Base-by-base conservation (phyloP, 1,140 invertebrate species). In the Battus philenor region DNA sequence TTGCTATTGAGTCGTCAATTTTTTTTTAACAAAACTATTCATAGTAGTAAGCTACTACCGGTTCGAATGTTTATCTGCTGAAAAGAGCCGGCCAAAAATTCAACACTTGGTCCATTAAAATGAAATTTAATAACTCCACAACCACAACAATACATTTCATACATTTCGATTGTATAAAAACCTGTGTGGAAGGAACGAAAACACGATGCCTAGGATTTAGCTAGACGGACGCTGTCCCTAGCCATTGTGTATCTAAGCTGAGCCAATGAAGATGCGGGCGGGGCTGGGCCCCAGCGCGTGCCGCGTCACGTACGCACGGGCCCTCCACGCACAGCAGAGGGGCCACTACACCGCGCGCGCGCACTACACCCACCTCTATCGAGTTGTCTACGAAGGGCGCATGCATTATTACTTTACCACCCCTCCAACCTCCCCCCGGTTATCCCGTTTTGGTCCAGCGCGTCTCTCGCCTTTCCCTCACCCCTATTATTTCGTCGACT, bases 331-430 rank as follows among this genome's bases (percentile, higher is more conserved):
- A 70, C 58, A 61, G 52, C 54, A 51, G 54, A 63, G 54, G 70
- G 68, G 60, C 68, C n/a, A n/a, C n/a, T n/a, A n/a, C n/a, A n/a
- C 67, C 72, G n/a, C n/a, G n/a, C 76, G 70, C 68, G 72, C 75
- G 75, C 76, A 71, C 50, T 57, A 43, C 53, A 49, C 18, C 50
- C 36, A 50, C 59, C 61, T 68, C 59, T 72, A 79, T 75, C 65
- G 68, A 75, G 59, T 78, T 47, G 61, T 48, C 65, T 57, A 41
- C 53, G 47, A 72, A 80, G 73, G 73, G 72, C 68, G 72, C 70
- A 67, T 73, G 66, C 77, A 70, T 75, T 82, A 78, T 78, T 72
- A 72, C 71, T 63, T 51, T 50, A 49, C 51, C 62, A 54, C 66
- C 46, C 47, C 58, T 54, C 54, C 53, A 44, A 20, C 47, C 63